Evolutionary conservation across 1,140 invertebrate species (phyloP).

Genomic region (Saxidomus purpurata): DNA sequence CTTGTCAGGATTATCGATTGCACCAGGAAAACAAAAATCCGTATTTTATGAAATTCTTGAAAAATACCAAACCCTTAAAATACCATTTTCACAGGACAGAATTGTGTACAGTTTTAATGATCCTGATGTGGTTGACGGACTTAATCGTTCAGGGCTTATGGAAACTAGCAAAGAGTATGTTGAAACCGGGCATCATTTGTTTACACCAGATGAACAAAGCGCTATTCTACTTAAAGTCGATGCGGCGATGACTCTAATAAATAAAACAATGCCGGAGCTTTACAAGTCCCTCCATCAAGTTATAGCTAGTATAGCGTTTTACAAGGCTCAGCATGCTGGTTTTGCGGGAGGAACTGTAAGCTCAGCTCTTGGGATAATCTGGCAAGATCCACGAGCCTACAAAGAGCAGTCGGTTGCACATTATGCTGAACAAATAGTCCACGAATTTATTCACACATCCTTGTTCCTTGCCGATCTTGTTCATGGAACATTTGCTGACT

Average conservation of each 20-base stretch:
- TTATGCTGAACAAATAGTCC: constrained; percentile 32
- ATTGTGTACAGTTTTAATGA: constrained; percentile 10
- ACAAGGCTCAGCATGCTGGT: constrained; percentile 15
- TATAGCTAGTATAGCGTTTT: constrained; percentile 7
- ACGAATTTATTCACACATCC: constrained; percentile 34
- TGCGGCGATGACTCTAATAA: neutral
- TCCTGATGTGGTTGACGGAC: neutral
- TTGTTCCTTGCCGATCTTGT: constrained; percentile 38
- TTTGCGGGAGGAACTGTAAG: constrained; percentile 11
- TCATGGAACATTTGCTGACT: neutral
- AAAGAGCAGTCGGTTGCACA: constrained; percentile 21
- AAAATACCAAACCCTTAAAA: constrained; percentile 28
- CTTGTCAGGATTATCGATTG: neutral
- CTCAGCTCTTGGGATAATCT: constrained; percentile 19
- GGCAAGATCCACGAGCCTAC: constrained; percentile 27
- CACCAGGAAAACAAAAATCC: neutral
- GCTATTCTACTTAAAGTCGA: neutral
- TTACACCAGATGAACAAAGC: neutral
- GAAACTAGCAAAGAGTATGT: constrained; percentile 31
- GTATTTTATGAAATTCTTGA: constrained; percentile 20
- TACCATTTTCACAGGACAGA: neutral
- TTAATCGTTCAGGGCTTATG: constrained; percentile 20
- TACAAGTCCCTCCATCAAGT: constrained; percentile 1
- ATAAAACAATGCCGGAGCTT: neutral
- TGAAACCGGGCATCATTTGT: constrained; percentile 10